phyloP scores from a whole-genome alignment of 1,140 invertebrate species.

The Musca domestica region DNA sequence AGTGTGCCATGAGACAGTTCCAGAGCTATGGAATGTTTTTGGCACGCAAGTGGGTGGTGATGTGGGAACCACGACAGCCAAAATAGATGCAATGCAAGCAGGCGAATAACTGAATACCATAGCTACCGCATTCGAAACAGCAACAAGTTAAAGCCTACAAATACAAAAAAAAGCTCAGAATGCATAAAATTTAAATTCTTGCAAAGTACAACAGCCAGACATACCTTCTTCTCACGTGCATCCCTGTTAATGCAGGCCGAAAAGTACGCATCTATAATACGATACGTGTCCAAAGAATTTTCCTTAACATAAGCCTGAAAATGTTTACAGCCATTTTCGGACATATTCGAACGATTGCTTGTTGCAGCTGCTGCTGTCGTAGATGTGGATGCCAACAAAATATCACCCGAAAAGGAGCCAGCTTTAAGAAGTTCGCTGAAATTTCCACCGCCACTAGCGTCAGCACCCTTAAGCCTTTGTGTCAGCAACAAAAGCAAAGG shows the following conservation, averaged over 20 bases:
- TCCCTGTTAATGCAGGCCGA: constrained; percentile 69
- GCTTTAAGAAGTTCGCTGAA: neutral
- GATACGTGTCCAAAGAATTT: constrained; percentile 60
- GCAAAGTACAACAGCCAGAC: neutral
- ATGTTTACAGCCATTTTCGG: constrained; percentile 51
- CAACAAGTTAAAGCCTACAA: constrained; percentile 35
- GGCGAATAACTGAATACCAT: constrained; percentile 76
- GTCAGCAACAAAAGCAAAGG: neutral
- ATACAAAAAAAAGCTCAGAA: neutral
- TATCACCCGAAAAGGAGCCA: neutral
- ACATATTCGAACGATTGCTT: constrained; percentile 48
- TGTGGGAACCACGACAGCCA: constrained; percentile 81
- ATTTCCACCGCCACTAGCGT: neutral
- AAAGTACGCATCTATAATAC: constrained; percentile 72
- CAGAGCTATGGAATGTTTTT: constrained; percentile 82
- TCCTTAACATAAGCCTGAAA: constrained; percentile 52
- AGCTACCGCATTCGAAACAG: constrained; percentile 66
- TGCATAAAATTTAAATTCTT: neutral
- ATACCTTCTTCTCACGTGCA: constrained; percentile 70
- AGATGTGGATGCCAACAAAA: neutral
- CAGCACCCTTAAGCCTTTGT: neutral
- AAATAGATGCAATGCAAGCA: constrained; percentile 91
- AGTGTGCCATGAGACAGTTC: constrained; percentile 87
- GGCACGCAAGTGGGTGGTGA: constrained; percentile 78
- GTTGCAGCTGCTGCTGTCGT: neutral